Evolutionary conservation across 2,797 vertebrate species (phyloP), one percentile per base, ranked within the genome.

Genomic region (Pseudomugil gertrudae): DNA sequence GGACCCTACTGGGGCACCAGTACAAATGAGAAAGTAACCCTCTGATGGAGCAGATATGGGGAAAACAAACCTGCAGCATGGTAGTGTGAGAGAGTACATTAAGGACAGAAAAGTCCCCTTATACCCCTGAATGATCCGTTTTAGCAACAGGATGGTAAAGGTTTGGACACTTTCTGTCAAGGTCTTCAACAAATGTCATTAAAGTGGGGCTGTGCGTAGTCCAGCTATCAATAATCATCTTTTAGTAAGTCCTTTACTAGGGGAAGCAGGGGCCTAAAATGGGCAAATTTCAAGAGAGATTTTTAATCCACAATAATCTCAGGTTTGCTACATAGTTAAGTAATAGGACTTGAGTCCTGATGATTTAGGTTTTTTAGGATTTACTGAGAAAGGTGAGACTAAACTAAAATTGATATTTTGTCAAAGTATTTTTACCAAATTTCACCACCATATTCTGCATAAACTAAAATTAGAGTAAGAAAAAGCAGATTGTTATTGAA

Each of bases 21-120:
- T 80, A 51, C 84, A 90, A 92, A 92, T 90, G 89, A 92, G 89
- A 72, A 81, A 69, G 83, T 84, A 87, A 57, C 79, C 81, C 83
- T 90, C 88, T 87, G 90, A 81, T 88, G 89, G 84, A 90, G 85
- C 87, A 88, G 66, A 88, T 70, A 81, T 58, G 77, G 79, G 76
- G 69, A 80, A 87, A 89, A 90, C 89, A 89, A 91, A 89, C 79
- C 80, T 82, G 81, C 64, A 53, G 78, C 69, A 78, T 63, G 36
- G 58, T 72, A 66, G 75, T 85, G 67, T 76, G 68, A 83, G 33
- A 47, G 83, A 84, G 77, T 63, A 62, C 36, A 29, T 71, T 66
- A 71, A 71, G 81, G 79, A 62, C 32, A 76, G 86, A 79, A 78
- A 77, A 2, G n/a, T 21, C 8, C 40, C 19, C 40, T n/a, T 45